These are phyloP conservation scores for Apoderus coryli DNA, from an alignment of 2,888 invertebrate genomes.

Conservation along the genomic window DNA sequence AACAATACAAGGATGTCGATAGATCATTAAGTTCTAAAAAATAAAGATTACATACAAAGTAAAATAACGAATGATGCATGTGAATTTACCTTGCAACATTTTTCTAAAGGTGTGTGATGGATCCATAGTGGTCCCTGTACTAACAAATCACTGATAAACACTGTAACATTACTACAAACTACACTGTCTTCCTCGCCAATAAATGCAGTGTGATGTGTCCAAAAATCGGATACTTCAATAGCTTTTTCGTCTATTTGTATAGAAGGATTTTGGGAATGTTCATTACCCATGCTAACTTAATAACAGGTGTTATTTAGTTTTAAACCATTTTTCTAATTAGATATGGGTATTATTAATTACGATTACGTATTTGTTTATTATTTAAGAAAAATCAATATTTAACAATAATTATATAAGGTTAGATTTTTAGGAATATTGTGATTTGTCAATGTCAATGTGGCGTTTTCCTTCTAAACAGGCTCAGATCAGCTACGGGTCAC, in stretches of 20 bases:
- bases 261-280: slow-evolving; percentile 53
- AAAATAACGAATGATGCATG: not conserved
- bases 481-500: too few species aligned
- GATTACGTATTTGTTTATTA: too few species aligned
- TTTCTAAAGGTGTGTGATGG: slow-evolving; percentile 53
- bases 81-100: slow-evolving; percentile 52
- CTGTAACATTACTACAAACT: slow-evolving; percentile 46
- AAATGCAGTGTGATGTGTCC: slow-evolving; percentile 53
- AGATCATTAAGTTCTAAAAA: slow-evolving; percentile 67
- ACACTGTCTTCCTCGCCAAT: slow-evolving; percentile 43
- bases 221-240: slow-evolving; percentile 64
- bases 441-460: too few species aligned
- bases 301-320: too few species aligned
- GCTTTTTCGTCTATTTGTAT: slow-evolving; percentile 62
- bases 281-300: slow-evolving; percentile 87
- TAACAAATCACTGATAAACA: slow-evolving; percentile 59
- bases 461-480: too few species aligned
- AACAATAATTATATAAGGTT: too few species aligned
- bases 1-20: slow-evolving; percentile 76
- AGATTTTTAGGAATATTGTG: too few species aligned
- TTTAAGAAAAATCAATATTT: too few species aligned
- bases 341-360: too few species aligned
- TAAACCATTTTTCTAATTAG: too few species aligned
- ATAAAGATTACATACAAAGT: slow-evolving; percentile 5
- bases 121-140: slow-evolving; percentile 50